phyloP scores from a whole-genome alignment of 2,888 invertebrate genomes.

The Agonopterix alstromeriana region DNA sequence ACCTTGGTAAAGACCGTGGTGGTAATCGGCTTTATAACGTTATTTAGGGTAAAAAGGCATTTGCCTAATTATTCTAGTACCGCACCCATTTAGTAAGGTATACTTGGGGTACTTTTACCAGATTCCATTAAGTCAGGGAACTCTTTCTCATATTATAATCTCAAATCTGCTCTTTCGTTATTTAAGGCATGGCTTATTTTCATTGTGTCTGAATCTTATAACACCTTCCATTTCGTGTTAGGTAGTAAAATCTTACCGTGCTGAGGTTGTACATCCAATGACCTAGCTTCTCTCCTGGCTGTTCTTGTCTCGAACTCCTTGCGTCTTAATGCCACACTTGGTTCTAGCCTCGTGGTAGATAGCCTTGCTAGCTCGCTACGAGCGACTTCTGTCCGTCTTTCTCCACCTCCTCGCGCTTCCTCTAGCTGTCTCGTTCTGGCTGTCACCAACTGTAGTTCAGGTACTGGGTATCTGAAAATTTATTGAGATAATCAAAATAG shows the following conservation, averaged over 20 bases:
- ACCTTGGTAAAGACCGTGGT: too few species aligned
- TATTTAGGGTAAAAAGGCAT: too few species aligned
- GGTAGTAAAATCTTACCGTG: slow-evolving; percentile 30
- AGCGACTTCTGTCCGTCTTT: slow-evolving; percentile 80
- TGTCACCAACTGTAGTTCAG: slow-evolving; percentile 82
- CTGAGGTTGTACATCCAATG: slow-evolving; percentile 63
- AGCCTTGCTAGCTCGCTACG: slow-evolving; percentile 82
- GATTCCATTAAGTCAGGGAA: too few species aligned
- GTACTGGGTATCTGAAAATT: slow-evolving; percentile 52
- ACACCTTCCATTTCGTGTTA: too few species aligned
- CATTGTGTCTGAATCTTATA: too few species aligned
- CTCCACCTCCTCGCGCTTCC: slow-evolving; percentile 78
- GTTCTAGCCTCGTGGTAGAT: slow-evolving; percentile 81
- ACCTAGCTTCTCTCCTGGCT: slow-evolving; percentile 58
- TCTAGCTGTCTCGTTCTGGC: slow-evolving; percentile 86
- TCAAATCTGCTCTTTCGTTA: too few species aligned
- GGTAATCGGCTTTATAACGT: too few species aligned
- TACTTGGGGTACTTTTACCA: too few species aligned
- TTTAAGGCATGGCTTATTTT: too few species aligned
- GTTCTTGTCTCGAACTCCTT: slow-evolving; percentile 83
- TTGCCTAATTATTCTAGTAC: too few species aligned
- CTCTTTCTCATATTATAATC: too few species aligned
- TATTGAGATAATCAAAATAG: background rate
- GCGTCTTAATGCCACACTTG: slow-evolving; percentile 84
- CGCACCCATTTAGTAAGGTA: too few species aligned